phyloP scores from a whole-genome alignment of 2,888 invertebrate genomes.

The Xestia rhomboidea region DNA sequence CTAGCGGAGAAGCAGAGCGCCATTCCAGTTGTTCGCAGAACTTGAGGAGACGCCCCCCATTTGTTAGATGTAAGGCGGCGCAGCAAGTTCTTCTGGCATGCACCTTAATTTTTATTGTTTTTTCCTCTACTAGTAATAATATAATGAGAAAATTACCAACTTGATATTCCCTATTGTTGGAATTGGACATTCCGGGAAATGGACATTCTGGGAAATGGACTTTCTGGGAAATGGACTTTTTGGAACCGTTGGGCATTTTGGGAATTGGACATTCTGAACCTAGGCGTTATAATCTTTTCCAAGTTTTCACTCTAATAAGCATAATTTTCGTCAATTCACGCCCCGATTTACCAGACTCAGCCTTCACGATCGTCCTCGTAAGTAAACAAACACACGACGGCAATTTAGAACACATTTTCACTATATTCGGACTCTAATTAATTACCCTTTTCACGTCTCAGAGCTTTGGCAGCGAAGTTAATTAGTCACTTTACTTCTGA shows the following conservation, averaged over 20 bases:
- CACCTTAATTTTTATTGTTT: too few species aligned
- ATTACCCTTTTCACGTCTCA: slow-evolving; percentile 50
- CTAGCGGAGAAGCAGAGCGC: too few species aligned
- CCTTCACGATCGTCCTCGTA: slow-evolving; percentile 17
- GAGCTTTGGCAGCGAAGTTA: slow-evolving; percentile 36
- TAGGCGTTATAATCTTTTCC: background rate
- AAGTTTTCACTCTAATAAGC: background rate
- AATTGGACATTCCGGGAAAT: too few species aligned
- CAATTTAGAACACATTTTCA: slow-evolving; percentile 39
- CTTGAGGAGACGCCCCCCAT: too few species aligned
- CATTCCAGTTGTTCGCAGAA: too few species aligned
- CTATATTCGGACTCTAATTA: slow-evolving; percentile 46
- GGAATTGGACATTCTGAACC: too few species aligned
- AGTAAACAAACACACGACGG: slow-evolving; percentile 23
- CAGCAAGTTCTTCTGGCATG: too few species aligned
- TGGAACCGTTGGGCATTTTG: too few species aligned
- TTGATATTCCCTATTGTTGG: too few species aligned
- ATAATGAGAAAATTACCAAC: background rate
- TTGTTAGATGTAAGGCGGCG: too few species aligned
- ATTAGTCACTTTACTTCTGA: slow-evolving; percentile 45
- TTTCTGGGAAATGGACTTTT: too few species aligned
- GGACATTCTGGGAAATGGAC: too few species aligned
- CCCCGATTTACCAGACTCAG: background rate
- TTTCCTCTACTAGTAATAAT: background rate
- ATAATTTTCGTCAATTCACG: background rate